Evolutionary conservation across 2,113 vertebrate species (phyloP).

Genomic region (Phocoena sinus): DNA sequence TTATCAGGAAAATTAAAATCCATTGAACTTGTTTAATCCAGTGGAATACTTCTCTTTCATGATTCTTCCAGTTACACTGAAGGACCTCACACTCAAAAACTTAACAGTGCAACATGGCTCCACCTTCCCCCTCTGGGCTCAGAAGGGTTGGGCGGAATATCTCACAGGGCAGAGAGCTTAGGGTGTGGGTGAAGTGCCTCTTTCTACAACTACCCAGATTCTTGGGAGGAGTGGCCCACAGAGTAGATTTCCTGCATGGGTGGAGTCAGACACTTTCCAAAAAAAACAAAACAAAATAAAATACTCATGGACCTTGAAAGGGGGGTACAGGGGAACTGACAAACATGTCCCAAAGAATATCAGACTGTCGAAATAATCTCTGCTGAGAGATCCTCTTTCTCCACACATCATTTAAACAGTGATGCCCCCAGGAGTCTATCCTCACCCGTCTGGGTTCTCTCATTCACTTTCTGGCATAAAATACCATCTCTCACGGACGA

Average conservation of each 20-base stretch:
- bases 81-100: slow-evolving; percentile 46
- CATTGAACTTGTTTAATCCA: slow-evolving; percentile 64
- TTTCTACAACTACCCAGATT: slow-evolving; percentile 14
- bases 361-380: not conserved
- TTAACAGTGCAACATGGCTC: slow-evolving; percentile 41
- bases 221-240: not conserved
- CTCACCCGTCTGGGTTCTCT: not conserved
- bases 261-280: slow-evolving; percentile 20
- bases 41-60: slow-evolving; percentile 62
- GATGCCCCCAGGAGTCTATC: not conserved
- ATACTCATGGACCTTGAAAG: slow-evolving; percentile 31
- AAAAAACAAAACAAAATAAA: slow-evolving; percentile 30
- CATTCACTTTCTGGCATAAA: not conserved
- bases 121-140: not conserved
- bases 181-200: not conserved
- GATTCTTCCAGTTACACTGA: slow-evolving; percentile 62
- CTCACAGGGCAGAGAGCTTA: not conserved
- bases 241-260: slow-evolving; percentile 19
- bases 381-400: not conserved
- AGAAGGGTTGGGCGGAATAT: not conserved
- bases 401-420: not conserved
- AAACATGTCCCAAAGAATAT: not conserved
- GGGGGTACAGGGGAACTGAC: not conserved
- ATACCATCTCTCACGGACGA: not conserved
- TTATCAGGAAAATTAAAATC: slow-evolving; percentile 70